Evolutionary conservation across 2,113 vertebrate species (phyloP).

Genomic region (Ceratotherium simum): DNA sequence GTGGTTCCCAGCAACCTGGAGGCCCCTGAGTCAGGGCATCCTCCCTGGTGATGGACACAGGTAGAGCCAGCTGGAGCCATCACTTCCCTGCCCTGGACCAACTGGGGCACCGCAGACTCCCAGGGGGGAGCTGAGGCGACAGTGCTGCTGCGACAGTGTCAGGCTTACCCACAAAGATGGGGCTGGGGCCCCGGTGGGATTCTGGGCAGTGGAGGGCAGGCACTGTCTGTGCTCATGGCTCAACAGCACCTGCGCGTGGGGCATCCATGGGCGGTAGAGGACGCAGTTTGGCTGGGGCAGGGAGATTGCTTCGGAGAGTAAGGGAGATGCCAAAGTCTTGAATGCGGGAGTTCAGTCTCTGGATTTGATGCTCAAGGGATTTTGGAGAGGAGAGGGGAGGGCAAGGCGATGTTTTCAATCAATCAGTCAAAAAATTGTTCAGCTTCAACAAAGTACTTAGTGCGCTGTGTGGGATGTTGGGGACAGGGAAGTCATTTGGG

Average conservation of each 20-base stretch:
- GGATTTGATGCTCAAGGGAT: background rate
- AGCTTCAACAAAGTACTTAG: background rate
- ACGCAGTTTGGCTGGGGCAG: background rate
- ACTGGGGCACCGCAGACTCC: background rate
- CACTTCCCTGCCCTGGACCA: background rate
- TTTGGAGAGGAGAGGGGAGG: no score
- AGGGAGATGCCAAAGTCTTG: background rate
- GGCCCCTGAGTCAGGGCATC: background rate
- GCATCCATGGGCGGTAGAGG: background rate
- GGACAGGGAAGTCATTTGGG: no score
- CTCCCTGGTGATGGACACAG: background rate
- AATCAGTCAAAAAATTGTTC: rapidly evolving
- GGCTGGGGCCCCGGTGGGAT: background rate
- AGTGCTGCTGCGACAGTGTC: rapidly evolving
- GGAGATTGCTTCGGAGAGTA: background rate
- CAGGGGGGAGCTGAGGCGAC: background rate
- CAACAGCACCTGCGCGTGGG: rapidly evolving
- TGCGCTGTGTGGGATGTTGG: rapidly evolving
- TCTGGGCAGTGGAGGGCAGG: background rate
- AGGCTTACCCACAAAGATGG: background rate
- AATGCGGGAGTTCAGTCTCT: background rate
- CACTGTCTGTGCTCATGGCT: rapidly evolving
- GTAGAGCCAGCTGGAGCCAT: background rate
- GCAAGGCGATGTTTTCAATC: rapidly evolving
- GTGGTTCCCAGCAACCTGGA: background rate